These are phyloP conservation scores for Corynorhinus townsendii DNA, from an alignment of 2,113 vertebrate genomes.

Conservation along the genomic window DNA sequence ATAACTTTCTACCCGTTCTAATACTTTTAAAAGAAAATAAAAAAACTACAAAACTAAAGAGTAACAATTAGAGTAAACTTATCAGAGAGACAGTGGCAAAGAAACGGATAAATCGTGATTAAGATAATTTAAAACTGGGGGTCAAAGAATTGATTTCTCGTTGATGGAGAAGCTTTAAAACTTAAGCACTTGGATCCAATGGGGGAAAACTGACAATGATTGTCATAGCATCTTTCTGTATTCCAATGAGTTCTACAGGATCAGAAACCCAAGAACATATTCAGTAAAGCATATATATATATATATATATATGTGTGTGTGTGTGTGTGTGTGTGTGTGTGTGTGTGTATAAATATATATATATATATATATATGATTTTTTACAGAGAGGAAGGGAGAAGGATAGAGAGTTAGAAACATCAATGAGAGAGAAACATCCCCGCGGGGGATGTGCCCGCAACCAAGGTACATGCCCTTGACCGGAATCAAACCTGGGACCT, in stretches of 20 bases:
- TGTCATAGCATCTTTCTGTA: not conserved
- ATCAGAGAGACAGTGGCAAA: not conserved
- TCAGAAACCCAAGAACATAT: constrained; percentile 4
- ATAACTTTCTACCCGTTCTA: not conserved
- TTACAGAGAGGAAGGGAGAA: too few species aligned
- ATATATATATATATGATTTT: too few species aligned
- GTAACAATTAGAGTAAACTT: not conserved
- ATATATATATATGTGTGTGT: too few species aligned
- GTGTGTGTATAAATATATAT: too few species aligned
- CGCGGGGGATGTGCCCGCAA: too few species aligned
- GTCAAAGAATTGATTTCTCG: not conserved
- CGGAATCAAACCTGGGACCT: too few species aligned
- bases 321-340: too few species aligned
- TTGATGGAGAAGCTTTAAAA: not conserved
- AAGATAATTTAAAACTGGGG: constrained; percentile 1
- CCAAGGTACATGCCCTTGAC: too few species aligned
- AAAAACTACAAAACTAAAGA: not conserved
- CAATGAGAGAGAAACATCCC: too few species aligned
- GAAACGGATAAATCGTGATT: not conserved
- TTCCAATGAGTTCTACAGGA: constrained; percentile 4
- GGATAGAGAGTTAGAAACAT: too few species aligned
- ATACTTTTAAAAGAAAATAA: not conserved
- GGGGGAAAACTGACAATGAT: not conserved
- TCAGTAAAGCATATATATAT: constrained; percentile 1
- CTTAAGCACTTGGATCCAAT: not conserved